phyloP scores from a whole-genome alignment of 2,113 vertebrate species.

The Leuciscus idus region DNA sequence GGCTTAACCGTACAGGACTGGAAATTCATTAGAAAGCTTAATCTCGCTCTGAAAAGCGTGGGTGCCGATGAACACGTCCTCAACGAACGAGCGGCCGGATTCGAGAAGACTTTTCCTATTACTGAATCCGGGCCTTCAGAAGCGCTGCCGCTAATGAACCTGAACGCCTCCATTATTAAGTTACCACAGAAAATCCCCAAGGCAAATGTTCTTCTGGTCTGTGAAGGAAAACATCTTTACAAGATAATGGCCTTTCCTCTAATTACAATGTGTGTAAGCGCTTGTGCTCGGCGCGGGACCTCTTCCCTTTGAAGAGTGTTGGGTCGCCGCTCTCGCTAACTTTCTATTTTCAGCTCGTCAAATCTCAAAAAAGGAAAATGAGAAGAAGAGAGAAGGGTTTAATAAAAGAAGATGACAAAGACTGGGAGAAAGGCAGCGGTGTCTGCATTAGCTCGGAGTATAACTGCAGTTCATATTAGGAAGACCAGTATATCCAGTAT shows the following conservation, averaged over 20 bases:
- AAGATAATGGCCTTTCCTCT: constrained; percentile 79
- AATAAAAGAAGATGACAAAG: not conserved
- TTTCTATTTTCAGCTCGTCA: constrained; percentile 62
- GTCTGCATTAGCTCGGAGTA: not conserved
- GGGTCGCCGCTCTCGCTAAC: not conserved
- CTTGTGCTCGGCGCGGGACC: constrained; percentile 38
- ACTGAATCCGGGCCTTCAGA: constrained; percentile 77
- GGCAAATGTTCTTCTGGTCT: constrained; percentile 73
- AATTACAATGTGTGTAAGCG: constrained; percentile 77
- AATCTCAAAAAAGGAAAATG: constrained; percentile 60
- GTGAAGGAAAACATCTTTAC: constrained; percentile 83
- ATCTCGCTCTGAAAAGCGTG: constrained; percentile 39
- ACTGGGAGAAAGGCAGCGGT: not conserved
- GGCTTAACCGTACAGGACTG: constrained; percentile 50
- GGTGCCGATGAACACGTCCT: constrained; percentile 17
- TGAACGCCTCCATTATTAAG: constrained; percentile 86
- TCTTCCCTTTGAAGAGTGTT: constrained; percentile 56
- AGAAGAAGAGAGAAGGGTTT: constrained; percentile 13
- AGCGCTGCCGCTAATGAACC: constrained; percentile 78
- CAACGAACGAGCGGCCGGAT: constrained; percentile 11
- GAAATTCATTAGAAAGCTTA: constrained; percentile 53
- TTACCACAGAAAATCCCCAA: constrained; percentile 78
- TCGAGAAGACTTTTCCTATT: constrained; percentile 62
- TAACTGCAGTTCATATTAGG: not conserved
- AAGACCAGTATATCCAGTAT: not conserved